Conservation (phyloP, 2,797 vertebrate species). For the Poecilia wingei region DNA sequence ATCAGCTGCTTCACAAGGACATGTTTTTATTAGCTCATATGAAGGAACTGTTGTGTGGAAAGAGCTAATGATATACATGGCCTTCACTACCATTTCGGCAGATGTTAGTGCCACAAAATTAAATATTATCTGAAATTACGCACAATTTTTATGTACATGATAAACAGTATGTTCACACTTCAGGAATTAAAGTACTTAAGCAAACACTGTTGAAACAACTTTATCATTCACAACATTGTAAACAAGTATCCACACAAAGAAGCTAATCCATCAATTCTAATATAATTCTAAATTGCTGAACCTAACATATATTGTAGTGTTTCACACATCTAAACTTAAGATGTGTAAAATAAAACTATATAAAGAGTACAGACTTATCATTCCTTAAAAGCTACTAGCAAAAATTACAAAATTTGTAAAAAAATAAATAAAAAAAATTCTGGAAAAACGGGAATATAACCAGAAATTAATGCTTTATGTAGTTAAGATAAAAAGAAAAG, state of each 20-base stretch:
- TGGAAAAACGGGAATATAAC: background rate
- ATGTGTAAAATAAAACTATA: too few species aligned
- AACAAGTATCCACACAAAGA: background rate
- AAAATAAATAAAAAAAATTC: background rate
- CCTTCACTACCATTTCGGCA: background rate
- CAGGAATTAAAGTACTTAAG: background rate
- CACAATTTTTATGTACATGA: background rate
- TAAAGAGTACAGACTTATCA: background rate
- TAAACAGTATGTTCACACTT: background rate
- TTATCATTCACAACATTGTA: background rate
- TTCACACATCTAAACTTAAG: background rate
- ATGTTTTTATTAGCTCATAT: background rate
- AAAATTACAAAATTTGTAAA: background rate
- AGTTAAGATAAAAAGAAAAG: background rate
- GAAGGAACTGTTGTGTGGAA: background rate
- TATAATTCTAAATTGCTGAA: background rate
- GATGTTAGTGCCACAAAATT: background rate
- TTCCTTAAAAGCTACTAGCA: background rate
- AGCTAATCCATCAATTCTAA: background rate
- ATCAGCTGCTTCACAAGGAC: constrained; percentile 8
- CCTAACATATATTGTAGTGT: background rate
- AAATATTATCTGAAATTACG: background rate
- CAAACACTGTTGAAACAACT: background rate
- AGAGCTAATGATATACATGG: constrained; percentile 3
- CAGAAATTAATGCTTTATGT: background rate